These are phyloP conservation scores for Pseudochromis fuscus DNA, from an alignment of 2,797 vertebrate species.

Conservation along the genomic window DNA sequence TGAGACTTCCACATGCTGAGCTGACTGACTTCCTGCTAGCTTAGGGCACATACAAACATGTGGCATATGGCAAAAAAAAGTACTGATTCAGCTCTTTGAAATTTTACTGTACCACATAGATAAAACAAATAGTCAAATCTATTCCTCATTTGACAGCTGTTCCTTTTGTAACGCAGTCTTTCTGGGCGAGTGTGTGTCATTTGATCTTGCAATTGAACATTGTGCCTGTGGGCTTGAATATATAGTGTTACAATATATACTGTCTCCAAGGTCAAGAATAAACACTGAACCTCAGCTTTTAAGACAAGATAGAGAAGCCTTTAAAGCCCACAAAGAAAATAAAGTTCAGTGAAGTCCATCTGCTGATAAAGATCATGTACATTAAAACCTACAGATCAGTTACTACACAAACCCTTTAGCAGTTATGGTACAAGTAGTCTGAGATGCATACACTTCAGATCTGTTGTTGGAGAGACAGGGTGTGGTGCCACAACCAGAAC, in stretches of 20 bases:
- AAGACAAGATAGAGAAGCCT: slow-evolving; percentile 1
- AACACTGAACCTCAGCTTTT: slow-evolving; percentile 15
- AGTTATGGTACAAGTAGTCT: slow-evolving; percentile 43
- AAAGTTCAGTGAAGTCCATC: not conserved
- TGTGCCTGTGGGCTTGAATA: not conserved
- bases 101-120: too few relatives aligned
- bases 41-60: too few relatives aligned
- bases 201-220: slow-evolving; percentile 11
- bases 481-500: slow-evolving; percentile 36
- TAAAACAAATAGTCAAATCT: not conserved
- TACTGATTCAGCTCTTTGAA: too few relatives aligned
- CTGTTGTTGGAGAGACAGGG: slow-evolving; percentile 29
- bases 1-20: too few relatives aligned
- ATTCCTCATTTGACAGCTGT: not conserved
- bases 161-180: not conserved
- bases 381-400: not conserved
- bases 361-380: not conserved
- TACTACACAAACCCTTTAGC: slow-evolving; percentile 26
- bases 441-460: slow-evolving; percentile 18
- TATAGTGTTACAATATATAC: slow-evolving; percentile 6
- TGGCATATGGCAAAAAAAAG: too few relatives aligned
- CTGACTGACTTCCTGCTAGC: too few relatives aligned
- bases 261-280: slow-evolving; percentile 5
- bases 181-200: not conserved
- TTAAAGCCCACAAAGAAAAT: not conserved